Base-by-base conservation (phyloP, 2,797 vertebrate genomes). In the Sebastes cheni region DNA sequence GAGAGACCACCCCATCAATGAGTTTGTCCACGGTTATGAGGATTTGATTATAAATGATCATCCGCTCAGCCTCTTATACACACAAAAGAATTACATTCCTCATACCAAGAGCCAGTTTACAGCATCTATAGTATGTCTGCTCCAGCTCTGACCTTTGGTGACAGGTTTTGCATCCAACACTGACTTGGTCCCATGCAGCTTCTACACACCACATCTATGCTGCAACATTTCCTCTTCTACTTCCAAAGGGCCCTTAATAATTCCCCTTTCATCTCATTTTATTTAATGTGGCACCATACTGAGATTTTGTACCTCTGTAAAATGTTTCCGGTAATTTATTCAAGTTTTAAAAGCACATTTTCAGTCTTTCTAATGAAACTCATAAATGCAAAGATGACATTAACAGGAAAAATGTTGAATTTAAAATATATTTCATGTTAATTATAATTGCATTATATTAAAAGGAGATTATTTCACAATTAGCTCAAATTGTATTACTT, bases 291-390 rank as follows among this genome's bases (percentile, higher is more conserved):
- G 55, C 64, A 22, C 68, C 36, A 56, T 34, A 42, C 36, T 78
- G 34, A 59, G 56, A 42, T 42, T n/a, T 13, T 34, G 12, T 4
- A 27, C 23, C 32, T 5, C 29, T 50, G 34, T 42, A 76, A 22
- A 42, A 5, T 18, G n/a, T 66, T 9, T 54, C 32, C 1, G 29
- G 29, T 22, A 46, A 69, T 73, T 72, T 30, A 66, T 22, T 14
- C 14, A 67, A 50, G 12, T 74, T 80, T 62, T 10, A 39, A 27
- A 39, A 42, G 25, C 4, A 14, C 0, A 2, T 60, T 67, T 66
- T 72, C 27, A 25, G 14, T 72, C 23, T 42, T 74, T 64, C 4
- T 69, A 52, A 75, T 77, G 32, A 72, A 79, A 72, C 8, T 50
- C 22, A 36, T 22, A 2, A 65, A 46, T 82, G 20, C 14, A 36